Conservation (phyloP, 1,140 invertebrate genomes). For the Linepithema humile region DNA sequence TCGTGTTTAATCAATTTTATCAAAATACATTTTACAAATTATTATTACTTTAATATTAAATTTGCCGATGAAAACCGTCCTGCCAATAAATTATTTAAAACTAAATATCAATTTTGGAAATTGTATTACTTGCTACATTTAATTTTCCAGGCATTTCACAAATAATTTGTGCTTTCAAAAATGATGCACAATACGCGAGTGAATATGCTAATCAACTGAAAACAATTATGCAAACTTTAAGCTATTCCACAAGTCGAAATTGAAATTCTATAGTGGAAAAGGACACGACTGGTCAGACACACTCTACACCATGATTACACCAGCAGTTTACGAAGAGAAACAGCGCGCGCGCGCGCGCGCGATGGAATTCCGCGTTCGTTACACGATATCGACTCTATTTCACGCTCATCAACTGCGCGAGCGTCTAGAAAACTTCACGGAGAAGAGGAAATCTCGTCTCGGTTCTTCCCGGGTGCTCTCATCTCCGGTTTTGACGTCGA, state of each 20-base stretch:
- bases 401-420: slow-evolving; percentile 18
- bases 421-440: slow-evolving; percentile 60
- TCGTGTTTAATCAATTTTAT: slow-evolving; percentile 14
- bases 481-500: slow-evolving; percentile 68
- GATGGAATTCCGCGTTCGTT: slow-evolving; percentile 22
- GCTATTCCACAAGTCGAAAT: too few relatives aligned
- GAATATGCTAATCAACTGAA: not conserved
- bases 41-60: too few relatives aligned
- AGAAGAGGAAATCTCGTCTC: slow-evolving; percentile 67
- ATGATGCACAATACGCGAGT: not conserved
- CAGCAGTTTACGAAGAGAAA: not conserved
- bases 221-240: not conserved
- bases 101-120: not conserved
- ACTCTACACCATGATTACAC: not conserved
- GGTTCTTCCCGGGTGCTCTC: slow-evolving; percentile 64
- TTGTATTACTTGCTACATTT: not conserved
- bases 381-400: slow-evolving; percentile 63
- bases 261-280: not conserved
- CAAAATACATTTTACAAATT: not conserved
- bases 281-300: not conserved
- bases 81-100: not conserved
- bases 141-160: not conserved
- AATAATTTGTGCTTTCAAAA: not conserved
- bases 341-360: not conserved
- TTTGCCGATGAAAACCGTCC: too few relatives aligned